Evolutionary conservation across 2,113 vertebrate species (phyloP).

Genomic region (Rhynchomys soricoides): DNA sequence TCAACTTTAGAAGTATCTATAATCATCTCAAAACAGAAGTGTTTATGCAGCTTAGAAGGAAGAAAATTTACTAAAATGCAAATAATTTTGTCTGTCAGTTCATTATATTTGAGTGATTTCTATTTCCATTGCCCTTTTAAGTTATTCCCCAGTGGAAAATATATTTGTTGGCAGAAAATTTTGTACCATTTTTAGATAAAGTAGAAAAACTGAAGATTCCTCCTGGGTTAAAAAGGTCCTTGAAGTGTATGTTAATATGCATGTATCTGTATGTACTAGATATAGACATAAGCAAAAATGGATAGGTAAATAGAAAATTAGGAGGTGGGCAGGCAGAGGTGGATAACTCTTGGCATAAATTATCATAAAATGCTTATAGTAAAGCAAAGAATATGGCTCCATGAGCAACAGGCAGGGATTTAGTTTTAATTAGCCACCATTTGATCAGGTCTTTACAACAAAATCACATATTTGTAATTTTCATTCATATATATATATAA

Average conservation of each 20-base stretch:
- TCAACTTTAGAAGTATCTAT: neutral
- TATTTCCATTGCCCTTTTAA: slow-evolving; percentile 12
- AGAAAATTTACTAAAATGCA: neutral
- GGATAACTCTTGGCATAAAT: neutral
- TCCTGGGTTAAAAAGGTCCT: neutral
- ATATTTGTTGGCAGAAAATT: slow-evolving; percentile 27
- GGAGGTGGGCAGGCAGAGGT: neutral
- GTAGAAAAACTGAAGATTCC: neutral
- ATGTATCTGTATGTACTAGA: neutral
- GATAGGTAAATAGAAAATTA: neutral
- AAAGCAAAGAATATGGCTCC: neutral
- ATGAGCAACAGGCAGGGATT: neutral
- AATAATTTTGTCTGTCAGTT: neutral
- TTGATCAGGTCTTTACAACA: neutral
- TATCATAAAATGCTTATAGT: neutral
- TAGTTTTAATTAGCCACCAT: neutral
- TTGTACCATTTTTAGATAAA: neutral
- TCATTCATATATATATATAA: too few species aligned
- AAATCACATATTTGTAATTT: neutral
- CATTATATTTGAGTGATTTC: neutral
- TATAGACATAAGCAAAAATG: neutral
- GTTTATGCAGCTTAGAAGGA: neutral
- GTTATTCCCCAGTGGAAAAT: neutral
- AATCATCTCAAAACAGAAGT: neutral
- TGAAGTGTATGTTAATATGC: neutral